phyloP scores from a whole-genome alignment of 2,888 invertebrate genomes.

The Philhelius pedissequus region DNA sequence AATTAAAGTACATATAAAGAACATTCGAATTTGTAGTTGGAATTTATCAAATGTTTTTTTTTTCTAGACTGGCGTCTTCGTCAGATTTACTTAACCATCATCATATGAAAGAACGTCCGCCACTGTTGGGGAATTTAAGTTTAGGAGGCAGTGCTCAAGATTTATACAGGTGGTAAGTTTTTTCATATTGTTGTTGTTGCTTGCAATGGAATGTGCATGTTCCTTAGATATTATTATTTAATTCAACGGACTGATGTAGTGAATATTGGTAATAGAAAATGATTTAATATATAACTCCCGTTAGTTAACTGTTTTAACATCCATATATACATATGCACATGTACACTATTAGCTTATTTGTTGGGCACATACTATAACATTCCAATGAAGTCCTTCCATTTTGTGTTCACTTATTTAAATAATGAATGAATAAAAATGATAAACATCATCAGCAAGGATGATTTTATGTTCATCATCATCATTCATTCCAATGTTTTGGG shows the following conservation, averaged over 20 bases:
- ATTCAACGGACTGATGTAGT: not conserved
- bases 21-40: not conserved
- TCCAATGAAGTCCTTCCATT: too few relatives aligned
- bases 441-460: too few relatives aligned
- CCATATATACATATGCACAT: too few relatives aligned
- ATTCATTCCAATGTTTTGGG: too few relatives aligned
- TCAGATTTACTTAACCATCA: conserved; percentile 82
- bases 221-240: not conserved
- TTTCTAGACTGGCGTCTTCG: conserved; percentile 81
- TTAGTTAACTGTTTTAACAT: too few relatives aligned
- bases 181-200: conserved; percentile 57
- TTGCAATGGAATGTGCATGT: conserved; percentile 58
- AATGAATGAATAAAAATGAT: too few relatives aligned
- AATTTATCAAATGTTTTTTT: not conserved
- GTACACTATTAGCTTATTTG: too few relatives aligned
- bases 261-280: too few relatives aligned
- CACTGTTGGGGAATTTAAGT: conserved; percentile 78
- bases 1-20: conserved; percentile 80
- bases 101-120: conserved; percentile 81
- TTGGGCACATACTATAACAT: too few relatives aligned
- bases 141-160: conserved; percentile 80
- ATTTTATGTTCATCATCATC: too few relatives aligned
- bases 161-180: conserved; percentile 79
- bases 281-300: too few relatives aligned
- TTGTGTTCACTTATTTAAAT: too few relatives aligned